Percentiles rank a stretch among this genome's conserved stretches.
Evolutionary conservation across 2,888 invertebrate species (phyloP).

Genomic region (Cheiracanthium punctorium): DNA sequence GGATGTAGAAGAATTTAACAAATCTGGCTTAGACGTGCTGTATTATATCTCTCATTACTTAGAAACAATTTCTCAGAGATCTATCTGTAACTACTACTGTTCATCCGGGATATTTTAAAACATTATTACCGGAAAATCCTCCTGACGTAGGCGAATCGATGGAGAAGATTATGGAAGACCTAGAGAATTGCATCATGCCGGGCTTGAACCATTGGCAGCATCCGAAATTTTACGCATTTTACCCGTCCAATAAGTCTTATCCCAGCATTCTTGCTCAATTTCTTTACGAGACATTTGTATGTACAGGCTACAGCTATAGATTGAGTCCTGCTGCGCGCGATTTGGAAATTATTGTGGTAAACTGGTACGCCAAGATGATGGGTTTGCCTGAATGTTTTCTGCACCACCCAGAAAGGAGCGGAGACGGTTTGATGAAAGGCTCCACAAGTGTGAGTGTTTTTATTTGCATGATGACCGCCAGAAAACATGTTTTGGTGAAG

Average conservation of each 20-base stretch:
- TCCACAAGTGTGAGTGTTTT: slow-evolving; percentile 96
- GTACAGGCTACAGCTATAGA: slow-evolving; percentile 89
- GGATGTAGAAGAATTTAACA: slow-evolving; percentile 91
- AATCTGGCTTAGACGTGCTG: slow-evolving; percentile 93
- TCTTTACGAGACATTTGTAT: slow-evolving; percentile 95
- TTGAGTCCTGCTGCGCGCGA: slow-evolving; percentile 98
- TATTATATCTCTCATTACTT: slow-evolving; percentile 95
- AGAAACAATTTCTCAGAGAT: slow-evolving; percentile 84
- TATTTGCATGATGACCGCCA: slow-evolving; percentile 77
- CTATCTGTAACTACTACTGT: slow-evolving; percentile 92
- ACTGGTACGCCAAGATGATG: slow-evolving; percentile 98
- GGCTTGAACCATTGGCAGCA: slow-evolving; percentile 85
- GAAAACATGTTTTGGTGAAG: slow-evolving; percentile 84
- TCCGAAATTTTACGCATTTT: slow-evolving; percentile 98
- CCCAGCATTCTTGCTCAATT: slow-evolving; percentile 98
- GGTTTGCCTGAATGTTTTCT: slow-evolving; percentile 96
- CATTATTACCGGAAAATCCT: slow-evolving; percentile 86
- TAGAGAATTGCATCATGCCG: slow-evolving; percentile 93
- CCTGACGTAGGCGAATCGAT: slow-evolving; percentile 89
- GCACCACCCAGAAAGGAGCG: slow-evolving; percentile 83
- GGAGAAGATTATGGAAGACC: slow-evolving; percentile 91
- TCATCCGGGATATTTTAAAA: slow-evolving; percentile 90
- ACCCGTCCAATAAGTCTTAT: slow-evolving; percentile 97
- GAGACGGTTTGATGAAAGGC: slow-evolving; percentile 98
- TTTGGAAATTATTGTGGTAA: slow-evolving; percentile 96